These are phyloP conservation scores for Plecotus auritus DNA, from an alignment of 2,113 vertebrate species.

Conservation along the genomic window DNA sequence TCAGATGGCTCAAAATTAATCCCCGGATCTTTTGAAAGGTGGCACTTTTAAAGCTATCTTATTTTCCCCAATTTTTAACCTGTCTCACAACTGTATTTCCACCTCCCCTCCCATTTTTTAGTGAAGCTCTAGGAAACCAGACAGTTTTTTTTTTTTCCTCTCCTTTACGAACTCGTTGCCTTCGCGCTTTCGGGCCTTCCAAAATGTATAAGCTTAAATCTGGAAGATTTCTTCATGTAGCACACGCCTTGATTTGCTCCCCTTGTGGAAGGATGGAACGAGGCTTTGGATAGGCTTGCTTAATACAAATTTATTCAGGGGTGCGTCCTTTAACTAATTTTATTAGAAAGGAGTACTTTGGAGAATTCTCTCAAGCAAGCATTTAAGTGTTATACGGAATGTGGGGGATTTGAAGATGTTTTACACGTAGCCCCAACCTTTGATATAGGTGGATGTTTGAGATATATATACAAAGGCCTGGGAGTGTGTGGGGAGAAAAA, in stretches of 20 bases:
- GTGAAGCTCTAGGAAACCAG: neutral
- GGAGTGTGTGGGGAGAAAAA: neutral
- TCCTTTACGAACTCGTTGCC: constrained; percentile 16
- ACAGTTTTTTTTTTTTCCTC: neutral
- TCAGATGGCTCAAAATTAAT: neutral
- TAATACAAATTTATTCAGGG: constrained; percentile 27
- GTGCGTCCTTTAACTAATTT: neutral
- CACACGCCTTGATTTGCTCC: neutral
- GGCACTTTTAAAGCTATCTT: neutral
- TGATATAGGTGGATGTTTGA: constrained; percentile 4
- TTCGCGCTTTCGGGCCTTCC: neutral
- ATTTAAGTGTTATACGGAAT: neutral
- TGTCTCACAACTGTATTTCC: neutral
- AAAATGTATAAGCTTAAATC: constrained; percentile 29
- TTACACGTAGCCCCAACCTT: neutral
- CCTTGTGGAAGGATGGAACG: neutral
- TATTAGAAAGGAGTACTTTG: constrained; percentile 31
- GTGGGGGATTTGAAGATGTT: neutral
- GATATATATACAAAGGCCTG: neutral
- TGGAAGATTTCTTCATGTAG: constrained; percentile 37
- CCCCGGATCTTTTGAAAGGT: neutral
- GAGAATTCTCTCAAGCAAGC: constrained; percentile 12
- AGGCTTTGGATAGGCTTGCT: constrained; percentile 19
- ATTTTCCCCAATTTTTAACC: neutral
- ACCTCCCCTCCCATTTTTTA: neutral